Evolutionary conservation across 2,797 vertebrate genomes (phyloP).

Genomic region (Gila robusta): DNA sequence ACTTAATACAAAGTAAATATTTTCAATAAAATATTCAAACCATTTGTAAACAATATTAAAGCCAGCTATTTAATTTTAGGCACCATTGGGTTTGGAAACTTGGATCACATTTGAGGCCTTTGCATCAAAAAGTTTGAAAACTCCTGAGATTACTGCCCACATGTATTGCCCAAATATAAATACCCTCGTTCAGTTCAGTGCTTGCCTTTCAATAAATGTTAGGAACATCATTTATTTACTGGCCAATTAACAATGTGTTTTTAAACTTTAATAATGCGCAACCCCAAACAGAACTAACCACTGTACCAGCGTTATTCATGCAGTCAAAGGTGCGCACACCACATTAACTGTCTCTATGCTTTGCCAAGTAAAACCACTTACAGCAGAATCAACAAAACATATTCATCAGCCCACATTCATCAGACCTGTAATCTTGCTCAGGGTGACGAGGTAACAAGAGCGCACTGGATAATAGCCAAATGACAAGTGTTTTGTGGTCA

Average conservation of each 20-base stretch:
- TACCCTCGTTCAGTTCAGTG: constrained; percentile 1
- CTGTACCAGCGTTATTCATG: neutral
- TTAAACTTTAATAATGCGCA: constrained; percentile 21
- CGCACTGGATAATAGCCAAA: constrained; percentile 34
- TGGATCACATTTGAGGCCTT: neutral
- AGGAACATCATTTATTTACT: neutral
- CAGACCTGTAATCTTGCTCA: constrained; percentile 38
- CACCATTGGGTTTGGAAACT: neutral
- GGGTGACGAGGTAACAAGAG: constrained; percentile 46
- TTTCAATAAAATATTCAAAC: neutral
- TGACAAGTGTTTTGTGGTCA: constrained; percentile 48
- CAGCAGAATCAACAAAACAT: constrained; percentile 45
- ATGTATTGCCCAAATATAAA: constrained; percentile 1
- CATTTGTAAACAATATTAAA: neutral
- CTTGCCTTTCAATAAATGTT: neutral
- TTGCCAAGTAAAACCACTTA: constrained; percentile 44
- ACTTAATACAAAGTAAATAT: neutral
- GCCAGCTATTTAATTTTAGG: neutral
- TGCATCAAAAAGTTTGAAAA: neutral
- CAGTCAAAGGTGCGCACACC: constrained; percentile 38
- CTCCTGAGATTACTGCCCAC: neutral
- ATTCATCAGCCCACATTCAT: constrained; percentile 48
- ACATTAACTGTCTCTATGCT: constrained; percentile 41
- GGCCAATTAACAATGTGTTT: constrained; percentile 16
- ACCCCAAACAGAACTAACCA: constrained; percentile 9